A percentile compares a stretch with the other conserved stretches of the same genome.
These are phyloP conservation scores for Platycheirus albimanus DNA, from an alignment of 2,888 invertebrate species.

Conservation along the genomic window DNA sequence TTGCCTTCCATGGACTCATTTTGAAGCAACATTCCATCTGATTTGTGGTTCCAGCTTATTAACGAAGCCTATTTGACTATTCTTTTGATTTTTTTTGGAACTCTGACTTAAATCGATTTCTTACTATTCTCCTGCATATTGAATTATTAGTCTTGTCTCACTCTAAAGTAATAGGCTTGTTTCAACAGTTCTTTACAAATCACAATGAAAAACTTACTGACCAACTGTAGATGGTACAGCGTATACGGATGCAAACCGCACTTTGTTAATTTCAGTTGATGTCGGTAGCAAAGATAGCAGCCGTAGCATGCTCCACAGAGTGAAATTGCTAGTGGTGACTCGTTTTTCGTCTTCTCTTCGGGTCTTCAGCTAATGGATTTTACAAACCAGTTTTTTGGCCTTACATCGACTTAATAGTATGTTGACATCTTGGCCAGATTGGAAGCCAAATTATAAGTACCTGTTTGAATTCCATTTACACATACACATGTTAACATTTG, in stretches of 20 bases:
- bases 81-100: too few species aligned
- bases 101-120: too few species aligned
- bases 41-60: too few species aligned
- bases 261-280: constrained; percentile 40
- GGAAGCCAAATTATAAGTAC: constrained; percentile 63
- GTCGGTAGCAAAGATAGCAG: constrained; percentile 28
- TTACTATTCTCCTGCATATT: too few species aligned
- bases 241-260: constrained; percentile 28
- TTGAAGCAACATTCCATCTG: too few species aligned
- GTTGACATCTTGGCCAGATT: constrained; percentile 66
- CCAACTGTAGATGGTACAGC: not conserved
- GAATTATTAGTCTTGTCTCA: too few species aligned
- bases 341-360: constrained; percentile 51
- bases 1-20: too few species aligned
- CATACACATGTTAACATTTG: constrained; percentile 66
- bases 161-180: too few species aligned
- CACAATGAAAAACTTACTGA: too few species aligned
- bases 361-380: constrained; percentile 62
- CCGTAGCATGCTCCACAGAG: constrained; percentile 27
- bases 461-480: constrained; percentile 58
- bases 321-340: constrained; percentile 47
- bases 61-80: too few species aligned
- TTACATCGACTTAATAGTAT: constrained; percentile 64
- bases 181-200: too few species aligned
- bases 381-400: constrained; percentile 59